Conservation (phyloP, 2,113 vertebrate species). For the Apodemus sylvaticus region DNA sequence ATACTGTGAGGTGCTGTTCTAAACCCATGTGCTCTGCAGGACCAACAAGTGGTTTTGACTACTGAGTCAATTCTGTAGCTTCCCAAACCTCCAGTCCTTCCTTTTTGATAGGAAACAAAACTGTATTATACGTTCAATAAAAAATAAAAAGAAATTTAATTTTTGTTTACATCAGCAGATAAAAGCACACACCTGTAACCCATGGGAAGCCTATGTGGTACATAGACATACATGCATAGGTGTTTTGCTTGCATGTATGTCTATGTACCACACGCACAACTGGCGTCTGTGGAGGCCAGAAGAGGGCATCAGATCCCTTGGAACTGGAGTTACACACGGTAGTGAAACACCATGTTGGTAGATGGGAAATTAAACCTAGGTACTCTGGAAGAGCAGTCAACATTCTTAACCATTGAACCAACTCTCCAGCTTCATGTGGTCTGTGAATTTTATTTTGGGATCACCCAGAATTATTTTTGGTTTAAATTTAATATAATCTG, state of each 20-base stretch:
- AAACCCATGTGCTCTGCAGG: background rate
- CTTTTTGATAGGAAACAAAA: constrained; percentile 33
- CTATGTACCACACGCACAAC: background rate
- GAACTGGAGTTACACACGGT: background rate
- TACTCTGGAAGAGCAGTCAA: background rate
- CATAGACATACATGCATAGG: too few species aligned
- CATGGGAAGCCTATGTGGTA: too few species aligned
- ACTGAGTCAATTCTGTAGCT: background rate
- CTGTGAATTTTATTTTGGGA: too few species aligned
- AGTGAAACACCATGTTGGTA: background rate
- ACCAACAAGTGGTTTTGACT: background rate
- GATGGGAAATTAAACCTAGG: background rate
- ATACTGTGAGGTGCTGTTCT: background rate
- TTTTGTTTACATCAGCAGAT: background rate
- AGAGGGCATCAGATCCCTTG: background rate
- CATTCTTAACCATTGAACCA: background rate
- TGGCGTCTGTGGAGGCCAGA: background rate
- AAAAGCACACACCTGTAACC: background rate
- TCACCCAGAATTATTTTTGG: background rate
- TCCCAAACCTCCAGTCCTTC: background rate
- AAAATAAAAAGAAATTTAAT: background rate
- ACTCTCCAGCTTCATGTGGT: too few species aligned
- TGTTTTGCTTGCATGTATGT: background rate
- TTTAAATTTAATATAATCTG: background rate
- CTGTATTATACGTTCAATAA: background rate